A percentile compares a stretch with the other conserved stretches of the same genome.
phyloP scores from a whole-genome alignment of 2,113 vertebrate genomes.

The Pelecanus crispus region DNA sequence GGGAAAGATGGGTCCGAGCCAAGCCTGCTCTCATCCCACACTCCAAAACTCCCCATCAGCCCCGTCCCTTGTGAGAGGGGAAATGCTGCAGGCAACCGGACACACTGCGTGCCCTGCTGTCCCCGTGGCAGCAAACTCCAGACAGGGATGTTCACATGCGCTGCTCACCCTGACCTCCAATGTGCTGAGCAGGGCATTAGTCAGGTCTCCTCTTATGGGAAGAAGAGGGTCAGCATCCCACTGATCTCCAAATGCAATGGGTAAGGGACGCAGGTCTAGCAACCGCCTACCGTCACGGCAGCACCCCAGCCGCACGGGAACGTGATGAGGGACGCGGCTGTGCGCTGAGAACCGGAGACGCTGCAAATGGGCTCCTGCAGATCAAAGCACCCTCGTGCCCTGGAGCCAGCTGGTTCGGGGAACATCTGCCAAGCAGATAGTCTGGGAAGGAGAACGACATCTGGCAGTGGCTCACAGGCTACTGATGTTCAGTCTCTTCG shows the following conservation, averaged over 20 bases:
- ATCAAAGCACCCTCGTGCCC: not conserved
- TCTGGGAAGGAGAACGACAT: not conserved
- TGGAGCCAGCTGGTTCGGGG: not conserved
- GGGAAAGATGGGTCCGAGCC: not conserved
- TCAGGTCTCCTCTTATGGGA: not conserved
- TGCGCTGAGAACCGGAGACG: not conserved
- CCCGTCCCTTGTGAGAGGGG: rapidly evolving
- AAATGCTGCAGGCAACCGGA: not conserved
- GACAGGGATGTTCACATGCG: not conserved
- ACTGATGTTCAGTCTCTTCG: not conserved
- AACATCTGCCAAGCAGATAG: not conserved
- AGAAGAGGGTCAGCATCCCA: not conserved
- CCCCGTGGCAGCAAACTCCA: rapidly evolving
- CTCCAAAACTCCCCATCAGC: not conserved
- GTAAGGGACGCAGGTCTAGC: not conserved
- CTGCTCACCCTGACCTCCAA: not conserved
- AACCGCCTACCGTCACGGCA: rapidly evolving
- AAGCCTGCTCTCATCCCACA: not conserved
- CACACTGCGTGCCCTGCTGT: rapidly evolving
- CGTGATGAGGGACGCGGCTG: not conserved
- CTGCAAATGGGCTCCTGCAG: not conserved
- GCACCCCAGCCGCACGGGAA: rapidly evolving
- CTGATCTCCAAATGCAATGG: not conserved
- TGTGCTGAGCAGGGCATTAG: rapidly evolving
- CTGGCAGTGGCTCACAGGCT: not conserved